These are phyloP conservation scores for Tholera decimalis DNA, from an alignment of 2,888 invertebrate genomes.

Conservation along the genomic window DNA sequence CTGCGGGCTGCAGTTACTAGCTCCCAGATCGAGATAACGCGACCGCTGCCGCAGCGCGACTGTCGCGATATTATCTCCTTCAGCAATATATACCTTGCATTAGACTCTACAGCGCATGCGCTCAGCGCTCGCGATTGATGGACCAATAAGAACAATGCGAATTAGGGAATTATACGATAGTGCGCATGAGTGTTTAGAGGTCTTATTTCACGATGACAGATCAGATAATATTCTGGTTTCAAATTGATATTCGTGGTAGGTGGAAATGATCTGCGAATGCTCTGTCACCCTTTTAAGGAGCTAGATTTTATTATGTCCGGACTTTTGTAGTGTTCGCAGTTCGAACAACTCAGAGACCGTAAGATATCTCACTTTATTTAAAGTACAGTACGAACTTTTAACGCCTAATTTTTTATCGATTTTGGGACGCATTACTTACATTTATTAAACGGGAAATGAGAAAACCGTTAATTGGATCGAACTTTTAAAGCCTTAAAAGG, in stretches of 20 bases:
- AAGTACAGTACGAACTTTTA: conserved; percentile 20
- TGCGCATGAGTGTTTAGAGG: conserved; percentile 62
- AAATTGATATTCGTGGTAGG: conserved; percentile 64
- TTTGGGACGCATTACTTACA: conserved; percentile 41
- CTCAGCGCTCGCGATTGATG: conserved; percentile 83
- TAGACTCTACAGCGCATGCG: conserved; percentile 79
- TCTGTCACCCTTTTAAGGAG: conserved; percentile 53
- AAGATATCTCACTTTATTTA: conserved; percentile 39
- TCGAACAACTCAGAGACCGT: conserved; percentile 38
- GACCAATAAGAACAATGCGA: conserved; percentile 86
- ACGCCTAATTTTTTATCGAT: conserved; percentile 46
- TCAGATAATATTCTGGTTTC: conserved; percentile 60
- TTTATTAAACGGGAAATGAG: conserved; percentile 50
- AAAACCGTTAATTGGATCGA: conserved; percentile 59
- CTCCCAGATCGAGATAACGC: conserved; percentile 86
- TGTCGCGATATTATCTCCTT: conserved; percentile 84
- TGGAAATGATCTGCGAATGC: conserved; percentile 60
- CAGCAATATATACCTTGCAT: conserved; percentile 80
- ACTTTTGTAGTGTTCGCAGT: conserved; percentile 33
- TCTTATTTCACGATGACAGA: conserved; percentile 64
- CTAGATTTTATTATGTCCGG: conserved; percentile 52
- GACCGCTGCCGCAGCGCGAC: conserved; percentile 81
- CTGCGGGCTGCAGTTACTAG: conserved; percentile 83
- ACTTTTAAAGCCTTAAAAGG: conserved; percentile 53
- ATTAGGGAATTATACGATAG: conserved; percentile 73